Base-by-base conservation (phyloP, 2,797 vertebrate genomes). In the Hippocampus kuda region DNA sequence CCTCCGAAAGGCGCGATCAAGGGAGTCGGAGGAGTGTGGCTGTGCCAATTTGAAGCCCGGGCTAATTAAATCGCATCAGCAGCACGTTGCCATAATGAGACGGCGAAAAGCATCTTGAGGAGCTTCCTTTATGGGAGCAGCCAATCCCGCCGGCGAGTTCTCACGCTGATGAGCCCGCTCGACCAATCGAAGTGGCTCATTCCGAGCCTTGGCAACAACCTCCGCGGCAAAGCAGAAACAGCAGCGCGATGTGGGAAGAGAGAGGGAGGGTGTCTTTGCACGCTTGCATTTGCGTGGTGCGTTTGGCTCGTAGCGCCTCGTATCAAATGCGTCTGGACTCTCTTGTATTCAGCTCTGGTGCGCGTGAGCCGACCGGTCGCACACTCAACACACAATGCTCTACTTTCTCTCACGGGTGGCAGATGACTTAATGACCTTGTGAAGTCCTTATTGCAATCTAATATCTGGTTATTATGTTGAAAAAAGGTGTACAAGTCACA, bases 141-240 rank as follows among this genome's bases (percentile, higher is more conserved):
- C 88, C 88, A 90, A 90, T 90, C 85, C 81, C 78, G 77, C 79
- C 77, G 80, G 77, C 81, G 84, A 83, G 83, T 81, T 89, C 77
- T 75, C 82, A 71, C 77, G 27, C 85, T 89, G 88, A 88, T 86
- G 86, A 90, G 85, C 84, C 71, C 79, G 84, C 79, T 81, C 82
- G 69, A 82, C 90, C 90, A 91, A 91, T 91, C 89, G 34, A 85
- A 77, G 83, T 86, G 57, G 79, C 85, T 89, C 84, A 75, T 77
- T 86, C 78, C 77, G 88, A 91, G 89, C 90, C 91, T 84, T 91
- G 90, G 91, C 91, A 91, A 92, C 91, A 92, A 87, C 90, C 86
- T 85, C 82, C 71, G 79, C 72, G 68, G 83, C 86, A 84, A 80
- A 85, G 77, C 68, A 51, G 59, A 85, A 84, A 79, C 73, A 68